phyloP scores from a whole-genome alignment of 2,888 invertebrate species.

The Heliconius aoede region DNA sequence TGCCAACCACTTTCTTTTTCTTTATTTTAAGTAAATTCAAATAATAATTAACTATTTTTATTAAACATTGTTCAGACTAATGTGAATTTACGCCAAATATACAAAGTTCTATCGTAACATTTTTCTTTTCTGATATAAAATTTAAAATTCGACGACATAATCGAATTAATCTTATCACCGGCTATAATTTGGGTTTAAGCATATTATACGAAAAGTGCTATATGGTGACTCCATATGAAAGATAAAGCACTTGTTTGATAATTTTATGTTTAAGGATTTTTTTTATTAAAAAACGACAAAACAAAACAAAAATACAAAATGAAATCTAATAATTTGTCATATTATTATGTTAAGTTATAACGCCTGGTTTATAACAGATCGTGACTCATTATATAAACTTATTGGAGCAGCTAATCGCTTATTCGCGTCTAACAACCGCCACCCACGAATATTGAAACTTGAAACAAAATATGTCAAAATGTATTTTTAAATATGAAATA shows the following conservation, averaged over 20 bases:
- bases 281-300: no score
- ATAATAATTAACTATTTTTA: not conserved
- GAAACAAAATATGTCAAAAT: slow-evolving; percentile 1
- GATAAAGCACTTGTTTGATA: not conserved
- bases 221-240: no score
- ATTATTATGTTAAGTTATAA: not conserved
- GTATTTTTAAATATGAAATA: slow-evolving; percentile 5
- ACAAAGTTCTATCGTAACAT: not conserved
- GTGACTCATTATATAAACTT: slow-evolving; percentile 33
- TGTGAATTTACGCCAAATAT: not conserved
- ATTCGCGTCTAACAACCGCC: slow-evolving; percentile 33
- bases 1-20: no score
- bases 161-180: slow-evolving; percentile 1
- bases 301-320: not conserved
- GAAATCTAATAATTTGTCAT: slow-evolving; percentile 1
- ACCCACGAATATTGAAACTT: slow-evolving; percentile 33
- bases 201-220: not conserved
- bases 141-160: not conserved
- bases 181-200: not conserved
- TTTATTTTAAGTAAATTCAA: not conserved
- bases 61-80: not conserved
- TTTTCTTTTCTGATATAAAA: slow-evolving; percentile 2
- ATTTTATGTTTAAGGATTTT: not conserved
- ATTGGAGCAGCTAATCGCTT: slow-evolving; percentile 35
- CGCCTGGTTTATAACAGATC: slow-evolving; percentile 10